Conservation (phyloP, 92 coral and sea anemone genomes). For the Epizoanthus ramosus region DNA sequence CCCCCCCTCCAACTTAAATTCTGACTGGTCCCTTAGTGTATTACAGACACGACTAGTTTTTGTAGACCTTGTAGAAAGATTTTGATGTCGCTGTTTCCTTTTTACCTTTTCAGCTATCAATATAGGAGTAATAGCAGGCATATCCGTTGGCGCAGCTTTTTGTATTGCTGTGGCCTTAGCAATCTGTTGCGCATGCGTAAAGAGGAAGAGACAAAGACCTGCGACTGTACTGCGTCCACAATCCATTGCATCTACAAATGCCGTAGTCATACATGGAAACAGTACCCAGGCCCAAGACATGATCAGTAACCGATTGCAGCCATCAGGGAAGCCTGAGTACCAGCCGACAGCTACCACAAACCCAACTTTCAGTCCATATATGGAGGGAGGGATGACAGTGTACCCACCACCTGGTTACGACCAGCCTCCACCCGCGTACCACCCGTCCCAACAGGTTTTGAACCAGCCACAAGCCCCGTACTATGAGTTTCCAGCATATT, state of each 20-base stretch:
- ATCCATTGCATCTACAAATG: not conserved
- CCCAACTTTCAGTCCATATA: not conserved
- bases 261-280: not conserved
- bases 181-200: not conserved
- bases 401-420: not conserved
- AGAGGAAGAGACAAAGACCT: not conserved
- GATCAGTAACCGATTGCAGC: not conserved
- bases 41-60: too few relatives aligned
- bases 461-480: not conserved
- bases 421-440: not conserved
- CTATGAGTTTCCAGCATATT: not conserved
- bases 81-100: not conserved
- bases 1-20: too few relatives aligned
- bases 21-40: too few relatives aligned
- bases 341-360: not conserved
- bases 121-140: not conserved
- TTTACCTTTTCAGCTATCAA: not conserved
- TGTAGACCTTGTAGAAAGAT: too few relatives aligned
- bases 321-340: not conserved
- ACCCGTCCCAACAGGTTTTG: not conserved
- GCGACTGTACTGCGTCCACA: not conserved
- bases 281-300: not conserved
- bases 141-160: not conserved
- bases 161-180: not conserved
- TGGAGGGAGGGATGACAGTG: not conserved